phyloP scores from a whole-genome alignment of 2,113 vertebrate genomes.

The Phaethon lepturus region DNA sequence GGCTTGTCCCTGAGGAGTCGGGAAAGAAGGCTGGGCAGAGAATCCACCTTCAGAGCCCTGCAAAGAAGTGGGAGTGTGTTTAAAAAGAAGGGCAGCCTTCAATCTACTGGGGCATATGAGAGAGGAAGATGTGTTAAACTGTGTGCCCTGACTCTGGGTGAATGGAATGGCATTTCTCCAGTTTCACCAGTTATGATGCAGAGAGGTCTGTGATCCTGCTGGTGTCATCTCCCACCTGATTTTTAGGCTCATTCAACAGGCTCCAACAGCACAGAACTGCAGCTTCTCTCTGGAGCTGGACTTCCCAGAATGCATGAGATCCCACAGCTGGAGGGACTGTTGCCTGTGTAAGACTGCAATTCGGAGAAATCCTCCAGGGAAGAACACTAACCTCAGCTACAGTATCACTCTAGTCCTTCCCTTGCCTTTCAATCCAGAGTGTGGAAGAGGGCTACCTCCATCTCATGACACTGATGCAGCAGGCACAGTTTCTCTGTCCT shows the following conservation, averaged over 20 bases:
- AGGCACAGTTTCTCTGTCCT: background rate
- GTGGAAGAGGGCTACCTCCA: background rate
- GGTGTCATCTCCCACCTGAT: background rate
- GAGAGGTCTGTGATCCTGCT: background rate
- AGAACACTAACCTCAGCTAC: background rate
- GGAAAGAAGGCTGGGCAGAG: background rate
- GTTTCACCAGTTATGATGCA: background rate
- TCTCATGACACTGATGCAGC: background rate
- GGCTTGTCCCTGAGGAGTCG: background rate
- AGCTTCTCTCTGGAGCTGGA: background rate
- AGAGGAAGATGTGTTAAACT: background rate
- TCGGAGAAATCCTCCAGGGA: background rate
- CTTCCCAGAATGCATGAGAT: background rate
- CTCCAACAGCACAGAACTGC: background rate
- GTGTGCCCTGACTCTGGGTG: background rate
- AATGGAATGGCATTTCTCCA: background rate
- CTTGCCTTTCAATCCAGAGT: background rate
- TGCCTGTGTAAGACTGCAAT: background rate
- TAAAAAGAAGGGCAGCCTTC: background rate
- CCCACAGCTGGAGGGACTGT: background rate
- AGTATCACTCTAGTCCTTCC: background rate
- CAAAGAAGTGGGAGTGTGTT: background rate
- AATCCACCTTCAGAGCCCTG: background rate
- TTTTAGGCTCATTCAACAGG: background rate
- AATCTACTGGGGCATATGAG: background rate